phyloP scores from a whole-genome alignment of 2,888 invertebrate species.

The Diogma glabrata region DNA sequence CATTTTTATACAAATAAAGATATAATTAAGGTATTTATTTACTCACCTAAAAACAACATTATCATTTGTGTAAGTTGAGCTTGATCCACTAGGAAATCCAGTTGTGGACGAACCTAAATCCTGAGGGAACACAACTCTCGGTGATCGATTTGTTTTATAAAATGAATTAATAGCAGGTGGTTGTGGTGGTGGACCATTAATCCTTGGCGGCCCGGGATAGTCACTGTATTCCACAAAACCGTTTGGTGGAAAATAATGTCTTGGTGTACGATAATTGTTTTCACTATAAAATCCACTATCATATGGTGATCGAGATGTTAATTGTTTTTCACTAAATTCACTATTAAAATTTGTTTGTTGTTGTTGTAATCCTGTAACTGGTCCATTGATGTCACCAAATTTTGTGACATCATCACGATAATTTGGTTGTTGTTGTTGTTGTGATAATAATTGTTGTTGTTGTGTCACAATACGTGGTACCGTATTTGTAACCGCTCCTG shows the following conservation, averaged over 20 bases:
- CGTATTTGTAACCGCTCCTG: constrained; percentile 28
- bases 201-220: constrained; percentile 30
- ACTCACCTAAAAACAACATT: constrained; percentile 35
- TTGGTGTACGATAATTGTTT: constrained; percentile 23
- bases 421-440: too few species aligned
- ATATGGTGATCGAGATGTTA: constrained; percentile 23
- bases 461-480: constrained; percentile 33
- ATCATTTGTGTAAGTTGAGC: constrained; percentile 33
- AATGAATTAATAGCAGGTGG: not conserved
- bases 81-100: constrained; percentile 30
- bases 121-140: constrained; percentile 34
- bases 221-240: constrained; percentile 31
- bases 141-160: constrained; percentile 35
- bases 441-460: constrained; percentile 21
- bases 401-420: constrained; percentile 37
- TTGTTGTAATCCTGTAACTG: constrained; percentile 31
- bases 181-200: constrained; percentile 28
- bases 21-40: constrained; percentile 8
- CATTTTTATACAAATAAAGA: too few species aligned
- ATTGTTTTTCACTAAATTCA: constrained; percentile 14
- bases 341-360: not conserved
- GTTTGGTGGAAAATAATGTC: constrained; percentile 33
- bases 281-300: constrained; percentile 29
- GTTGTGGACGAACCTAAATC: constrained; percentile 24
- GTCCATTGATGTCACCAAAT: constrained; percentile 36